Conservation (phyloP, 2,797 vertebrate species). For the Tauraco hartlaubi region DNA sequence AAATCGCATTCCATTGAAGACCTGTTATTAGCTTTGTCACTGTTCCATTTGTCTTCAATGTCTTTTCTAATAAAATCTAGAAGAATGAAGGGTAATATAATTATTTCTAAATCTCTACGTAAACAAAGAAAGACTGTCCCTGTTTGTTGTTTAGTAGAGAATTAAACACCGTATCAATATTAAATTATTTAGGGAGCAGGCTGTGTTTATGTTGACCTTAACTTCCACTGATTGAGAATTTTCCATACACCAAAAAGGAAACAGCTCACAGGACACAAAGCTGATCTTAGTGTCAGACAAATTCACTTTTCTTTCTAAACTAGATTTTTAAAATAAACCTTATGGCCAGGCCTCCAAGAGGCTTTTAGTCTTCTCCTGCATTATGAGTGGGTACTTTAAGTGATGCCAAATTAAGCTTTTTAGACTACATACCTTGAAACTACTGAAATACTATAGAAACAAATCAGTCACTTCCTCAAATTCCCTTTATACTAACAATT, state of each 20-base stretch:
- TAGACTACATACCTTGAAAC: background rate
- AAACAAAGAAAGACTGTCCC: conserved; percentile 1
- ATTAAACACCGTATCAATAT: background rate
- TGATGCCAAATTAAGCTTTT: background rate
- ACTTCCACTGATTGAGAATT: background rate
- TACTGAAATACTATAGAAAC: background rate
- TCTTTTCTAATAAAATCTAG: conserved; percentile 36
- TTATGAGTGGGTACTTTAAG: background rate
- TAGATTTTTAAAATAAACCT: background rate
- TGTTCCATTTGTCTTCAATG: conserved; percentile 34
- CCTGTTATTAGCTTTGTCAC: conserved; percentile 49
- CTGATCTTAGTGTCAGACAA: background rate
- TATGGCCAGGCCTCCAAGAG: background rate
- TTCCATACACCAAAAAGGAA: background rate
- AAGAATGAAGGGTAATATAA: conserved; percentile 26
- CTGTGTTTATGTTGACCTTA: background rate
- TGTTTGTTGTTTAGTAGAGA: conserved; percentile 13
- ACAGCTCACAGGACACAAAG: background rate
- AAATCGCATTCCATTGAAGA: background rate
- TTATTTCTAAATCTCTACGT: background rate
- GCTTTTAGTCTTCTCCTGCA: background rate
- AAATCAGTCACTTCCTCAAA: background rate
- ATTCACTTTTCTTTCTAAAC: background rate
- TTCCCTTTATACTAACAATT: background rate
- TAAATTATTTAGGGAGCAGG: background rate